Evolutionary conservation across 2,113 vertebrate genomes (phyloP).

Genomic region (Chloropsis hardwickii): DNA sequence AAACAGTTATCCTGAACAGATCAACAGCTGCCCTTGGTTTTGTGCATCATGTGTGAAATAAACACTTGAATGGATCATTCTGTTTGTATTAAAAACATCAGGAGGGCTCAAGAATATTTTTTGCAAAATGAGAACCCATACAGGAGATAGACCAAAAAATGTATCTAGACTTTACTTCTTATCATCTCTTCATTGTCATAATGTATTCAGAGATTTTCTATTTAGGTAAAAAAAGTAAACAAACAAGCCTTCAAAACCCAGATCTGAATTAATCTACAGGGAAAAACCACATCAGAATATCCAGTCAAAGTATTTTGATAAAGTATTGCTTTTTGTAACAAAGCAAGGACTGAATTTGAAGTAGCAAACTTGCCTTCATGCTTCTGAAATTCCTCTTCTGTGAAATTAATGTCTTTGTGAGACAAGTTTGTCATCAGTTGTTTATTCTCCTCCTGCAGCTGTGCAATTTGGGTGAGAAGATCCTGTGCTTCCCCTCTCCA

Average conservation of each 20-base stretch:
- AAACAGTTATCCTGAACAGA: too few species aligned
- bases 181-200: neutral
- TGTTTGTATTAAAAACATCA: too few species aligned
- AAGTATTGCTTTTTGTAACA: neutral
- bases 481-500: conserved; percentile 93
- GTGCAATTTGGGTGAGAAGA: conserved; percentile 86
- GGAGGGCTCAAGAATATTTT: too few species aligned
- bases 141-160: neutral
- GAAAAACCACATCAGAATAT: neutral
- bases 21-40: too few species aligned
- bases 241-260: neutral
- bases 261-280: neutral
- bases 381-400: conserved; percentile 87
- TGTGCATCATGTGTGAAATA: too few species aligned
- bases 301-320: neutral
- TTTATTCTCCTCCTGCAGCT: conserved; percentile 89
- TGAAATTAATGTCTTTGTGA: conserved; percentile 76
- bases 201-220: neutral
- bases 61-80: too few species aligned
- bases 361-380: conserved; percentile 80
- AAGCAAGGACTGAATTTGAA: conserved; percentile 28
- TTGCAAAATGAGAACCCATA: neutral
- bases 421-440: conserved; percentile 82
- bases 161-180: neutral
- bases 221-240: neutral